Conservation (phyloP, 1,140 invertebrate genomes). For the Cotesia typhae region DNA sequence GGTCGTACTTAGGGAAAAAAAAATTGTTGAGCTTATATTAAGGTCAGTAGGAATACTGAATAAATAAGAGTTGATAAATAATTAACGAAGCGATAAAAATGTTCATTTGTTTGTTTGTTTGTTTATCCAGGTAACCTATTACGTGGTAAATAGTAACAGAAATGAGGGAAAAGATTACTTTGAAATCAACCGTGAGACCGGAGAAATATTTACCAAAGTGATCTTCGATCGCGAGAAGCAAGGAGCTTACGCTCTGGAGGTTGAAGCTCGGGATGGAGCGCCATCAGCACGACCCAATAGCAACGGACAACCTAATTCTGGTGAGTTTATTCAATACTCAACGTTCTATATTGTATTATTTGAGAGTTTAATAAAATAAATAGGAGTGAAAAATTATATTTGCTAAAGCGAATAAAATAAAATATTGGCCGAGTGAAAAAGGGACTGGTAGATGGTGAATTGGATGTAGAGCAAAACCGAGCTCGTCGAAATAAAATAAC, state of each 20-base stretch:
- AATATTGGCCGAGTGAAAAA: no score
- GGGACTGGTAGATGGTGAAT: no score
- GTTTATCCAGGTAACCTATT: conserved; percentile 81
- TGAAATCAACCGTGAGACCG: conserved; percentile 91
- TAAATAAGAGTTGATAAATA: no score
- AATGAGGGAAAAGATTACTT: conserved; percentile 95
- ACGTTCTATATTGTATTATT: not conserved
- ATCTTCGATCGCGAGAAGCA: conserved; percentile 95
- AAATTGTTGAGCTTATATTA: no score
- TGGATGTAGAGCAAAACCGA: conserved; percentile 1
- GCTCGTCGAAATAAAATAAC: no score
- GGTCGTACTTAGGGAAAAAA: no score
- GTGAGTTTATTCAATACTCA: conserved; percentile 68
- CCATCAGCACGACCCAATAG: conserved; percentile 91
- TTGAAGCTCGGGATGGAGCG: conserved; percentile 91
- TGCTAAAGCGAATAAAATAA: conserved; percentile 5
- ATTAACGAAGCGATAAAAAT: not conserved
- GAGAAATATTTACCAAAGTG: conserved; percentile 92
- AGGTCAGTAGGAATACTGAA: no score
- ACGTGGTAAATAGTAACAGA: conserved; percentile 86
- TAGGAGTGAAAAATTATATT: conserved; percentile 5
- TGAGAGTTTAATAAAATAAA: not conserved
- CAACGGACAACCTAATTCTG: conserved; percentile 89
- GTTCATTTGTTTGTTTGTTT: conserved; percentile 28
- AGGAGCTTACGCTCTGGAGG: conserved; percentile 91